Evolutionary conservation across 2,113 vertebrate genomes (phyloP).

Genomic region (Dipodomys merriami): DNA sequence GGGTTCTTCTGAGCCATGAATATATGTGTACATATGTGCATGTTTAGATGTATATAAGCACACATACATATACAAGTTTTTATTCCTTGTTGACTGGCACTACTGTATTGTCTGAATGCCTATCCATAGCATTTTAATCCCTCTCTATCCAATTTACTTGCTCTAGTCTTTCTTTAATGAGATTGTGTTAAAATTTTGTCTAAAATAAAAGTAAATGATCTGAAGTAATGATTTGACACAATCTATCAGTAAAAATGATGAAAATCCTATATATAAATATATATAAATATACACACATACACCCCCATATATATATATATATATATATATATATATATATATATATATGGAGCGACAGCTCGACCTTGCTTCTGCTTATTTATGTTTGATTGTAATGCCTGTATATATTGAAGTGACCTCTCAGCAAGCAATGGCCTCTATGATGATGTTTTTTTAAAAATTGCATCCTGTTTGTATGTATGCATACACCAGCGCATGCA

Average conservation of each 20-base stretch:
- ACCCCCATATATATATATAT: neutral
- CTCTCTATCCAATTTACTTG: neutral
- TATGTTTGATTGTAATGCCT: neutral
- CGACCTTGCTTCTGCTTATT: conserved; percentile 3
- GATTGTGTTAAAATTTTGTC: neutral
- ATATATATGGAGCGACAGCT: neutral
- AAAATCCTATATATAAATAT: neutral
- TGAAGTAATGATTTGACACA: conserved; percentile 32
- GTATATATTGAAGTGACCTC: neutral
- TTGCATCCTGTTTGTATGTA: neutral
- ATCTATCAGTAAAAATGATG: neutral
- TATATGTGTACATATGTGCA: neutral
- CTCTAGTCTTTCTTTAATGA: conserved; percentile 33
- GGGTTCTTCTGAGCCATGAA: neutral
- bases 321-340: neutral
- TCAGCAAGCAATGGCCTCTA: neutral
- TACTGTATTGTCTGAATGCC: neutral
- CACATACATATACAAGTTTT: neutral
- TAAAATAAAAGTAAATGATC: conserved; percentile 29
- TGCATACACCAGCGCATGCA: neutral
- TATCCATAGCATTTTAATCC: neutral
- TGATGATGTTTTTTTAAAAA: neutral
- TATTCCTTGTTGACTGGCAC: neutral
- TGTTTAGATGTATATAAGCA: neutral
- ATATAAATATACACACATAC: neutral